Evolutionary conservation across 2,888 invertebrate genomes (phyloP).

Genomic region (Acanthacorydalis orientalis): DNA sequence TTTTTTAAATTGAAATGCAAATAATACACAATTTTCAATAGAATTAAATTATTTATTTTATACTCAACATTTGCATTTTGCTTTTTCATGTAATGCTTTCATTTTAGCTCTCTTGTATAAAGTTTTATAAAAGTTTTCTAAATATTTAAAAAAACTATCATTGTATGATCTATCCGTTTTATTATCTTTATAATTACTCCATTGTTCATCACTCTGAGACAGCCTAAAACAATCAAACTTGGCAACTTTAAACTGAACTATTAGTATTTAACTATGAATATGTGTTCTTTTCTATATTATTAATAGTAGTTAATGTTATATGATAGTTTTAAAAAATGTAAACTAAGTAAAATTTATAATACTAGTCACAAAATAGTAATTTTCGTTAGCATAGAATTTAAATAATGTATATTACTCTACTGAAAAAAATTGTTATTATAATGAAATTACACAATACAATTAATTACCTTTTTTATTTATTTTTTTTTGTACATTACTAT

Average conservation of each 20-base stretch:
- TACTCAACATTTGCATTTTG: background rate
- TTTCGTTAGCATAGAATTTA: too few relatives aligned
- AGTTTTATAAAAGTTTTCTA: conserved; percentile 10
- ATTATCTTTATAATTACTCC: background rate
- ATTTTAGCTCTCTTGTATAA: conserved; percentile 6
- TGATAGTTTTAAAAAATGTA: too few relatives aligned
- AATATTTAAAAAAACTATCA: conserved; percentile 9
- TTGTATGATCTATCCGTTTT: conserved; percentile 4
- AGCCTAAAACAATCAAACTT: background rate
- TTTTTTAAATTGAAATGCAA: background rate
- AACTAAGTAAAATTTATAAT: too few relatives aligned
- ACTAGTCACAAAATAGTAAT: too few relatives aligned
- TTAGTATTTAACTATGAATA: background rate
- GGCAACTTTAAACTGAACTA: too few relatives aligned
- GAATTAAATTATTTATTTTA: background rate
- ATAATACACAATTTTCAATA: background rate
- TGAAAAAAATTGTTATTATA: too few relatives aligned
- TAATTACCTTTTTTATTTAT: too few relatives aligned
- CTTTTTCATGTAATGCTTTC: background rate
- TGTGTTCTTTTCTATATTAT: background rate
- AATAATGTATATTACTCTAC: too few relatives aligned
- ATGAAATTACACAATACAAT: too few relatives aligned
- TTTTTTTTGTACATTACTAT: too few relatives aligned
- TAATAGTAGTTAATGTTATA: too few relatives aligned
- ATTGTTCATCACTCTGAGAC: background rate